These are phyloP conservation scores for Isaurus tuberculatus DNA, from an alignment of 92 coral and sea anemone species.

Conservation along the genomic window DNA sequence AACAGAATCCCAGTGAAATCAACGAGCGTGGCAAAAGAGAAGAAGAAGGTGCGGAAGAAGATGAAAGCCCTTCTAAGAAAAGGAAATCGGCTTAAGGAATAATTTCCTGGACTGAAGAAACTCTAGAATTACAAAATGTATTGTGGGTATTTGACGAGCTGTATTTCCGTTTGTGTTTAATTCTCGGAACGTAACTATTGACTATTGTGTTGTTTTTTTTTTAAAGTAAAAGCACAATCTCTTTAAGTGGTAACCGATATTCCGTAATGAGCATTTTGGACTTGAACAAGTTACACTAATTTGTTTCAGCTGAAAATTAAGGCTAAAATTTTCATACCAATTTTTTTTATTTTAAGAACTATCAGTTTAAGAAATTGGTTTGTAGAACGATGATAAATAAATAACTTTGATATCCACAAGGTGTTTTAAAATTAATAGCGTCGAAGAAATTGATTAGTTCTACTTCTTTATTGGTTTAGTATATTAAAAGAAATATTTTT, in stretches of 20 bases:
- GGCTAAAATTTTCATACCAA: not conserved
- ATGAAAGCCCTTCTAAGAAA: constrained; percentile 75
- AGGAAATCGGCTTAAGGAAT: constrained; percentile 59
- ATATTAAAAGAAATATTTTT: constrained; percentile 8
- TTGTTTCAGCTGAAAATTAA: constrained; percentile 7
- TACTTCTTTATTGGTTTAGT: constrained; percentile 24
- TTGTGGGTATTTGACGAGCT: constrained; percentile 28
- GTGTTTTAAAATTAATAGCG: not conserved
- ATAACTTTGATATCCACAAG: not conserved
- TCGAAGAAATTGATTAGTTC: not conserved
- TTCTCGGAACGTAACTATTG: constrained; percentile 9
- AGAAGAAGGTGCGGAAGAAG: constrained; percentile 61
- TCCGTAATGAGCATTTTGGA: not conserved
- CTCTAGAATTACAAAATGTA: not conserved
- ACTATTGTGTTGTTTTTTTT: constrained; percentile 31
- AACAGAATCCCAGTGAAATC: constrained; percentile 7
- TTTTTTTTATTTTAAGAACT: not conserved
- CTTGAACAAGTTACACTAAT: not conserved
- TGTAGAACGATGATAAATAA: not conserved
- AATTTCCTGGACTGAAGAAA: not conserved
- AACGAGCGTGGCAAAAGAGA: constrained; percentile 8
- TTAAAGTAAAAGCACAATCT: not conserved
- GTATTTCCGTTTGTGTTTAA: not conserved
- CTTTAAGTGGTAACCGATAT: not conserved
- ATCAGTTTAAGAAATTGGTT: not conserved